These are phyloP conservation scores for Drosophila punjabiensis DNA, from an alignment of 1,140 invertebrate species.

Conservation along the genomic window DNA sequence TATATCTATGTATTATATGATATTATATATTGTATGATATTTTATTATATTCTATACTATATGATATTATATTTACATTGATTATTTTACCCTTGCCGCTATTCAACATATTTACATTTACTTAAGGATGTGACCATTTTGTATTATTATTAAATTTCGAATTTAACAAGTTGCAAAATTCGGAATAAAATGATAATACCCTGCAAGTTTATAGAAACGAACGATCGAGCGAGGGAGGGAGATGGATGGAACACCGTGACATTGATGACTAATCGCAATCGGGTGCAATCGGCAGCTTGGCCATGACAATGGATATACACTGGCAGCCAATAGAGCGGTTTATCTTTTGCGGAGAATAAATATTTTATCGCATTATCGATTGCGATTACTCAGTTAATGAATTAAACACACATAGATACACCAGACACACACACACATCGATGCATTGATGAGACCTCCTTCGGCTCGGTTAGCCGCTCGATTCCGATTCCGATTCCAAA, in stretches of 20 bases:
- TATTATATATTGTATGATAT: no score
- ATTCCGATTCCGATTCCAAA: constrained; percentile 3
- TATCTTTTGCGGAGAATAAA: constrained; percentile 54
- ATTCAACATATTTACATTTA: no score
- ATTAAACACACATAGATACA: constrained; percentile 48
- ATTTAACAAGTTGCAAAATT: no score
- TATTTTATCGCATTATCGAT: constrained; percentile 79
- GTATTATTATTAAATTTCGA: no score
- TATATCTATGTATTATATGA: no score
- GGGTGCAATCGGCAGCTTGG: constrained; percentile 17
- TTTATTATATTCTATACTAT: no score
- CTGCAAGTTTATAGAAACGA: no score
- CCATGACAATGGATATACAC: constrained; percentile 41
- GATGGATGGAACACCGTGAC: constrained; percentile 10
- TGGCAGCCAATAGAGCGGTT: constrained; percentile 18
- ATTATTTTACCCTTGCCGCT: no score
- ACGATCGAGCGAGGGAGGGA: background rate
- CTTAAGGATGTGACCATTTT: no score
- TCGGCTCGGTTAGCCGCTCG: background rate
- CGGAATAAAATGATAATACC: no score
- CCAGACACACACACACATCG: background rate
- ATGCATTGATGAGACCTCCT: background rate
- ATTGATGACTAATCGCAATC: constrained; percentile 50
- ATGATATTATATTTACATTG: no score
- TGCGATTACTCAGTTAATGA: constrained; percentile 76